Base-by-base conservation (phyloP, 2,797 vertebrate genomes). In the Hoplostethus atlanticus region DNA sequence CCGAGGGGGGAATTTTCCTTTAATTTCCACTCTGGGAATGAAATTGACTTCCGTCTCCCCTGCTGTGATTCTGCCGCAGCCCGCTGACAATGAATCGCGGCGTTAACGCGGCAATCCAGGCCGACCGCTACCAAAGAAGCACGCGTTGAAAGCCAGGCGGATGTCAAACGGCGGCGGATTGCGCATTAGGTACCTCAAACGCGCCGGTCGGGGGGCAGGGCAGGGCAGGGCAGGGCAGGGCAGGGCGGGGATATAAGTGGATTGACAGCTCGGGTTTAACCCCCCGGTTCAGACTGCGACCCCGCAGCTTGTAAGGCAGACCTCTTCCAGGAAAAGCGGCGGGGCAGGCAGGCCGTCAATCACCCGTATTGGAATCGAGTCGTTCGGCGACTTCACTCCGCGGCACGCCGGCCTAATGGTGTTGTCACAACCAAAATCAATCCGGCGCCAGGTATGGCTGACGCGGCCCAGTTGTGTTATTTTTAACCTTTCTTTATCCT, bases 391-490 rank as follows among this genome's bases (percentile, higher is more conserved):
- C 76, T 74, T 54, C 21, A 1, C 21, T 21, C 21, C n/a, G n/a
- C n/a, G n/a, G n/a, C n/a, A n/a, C 54, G 28, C 67, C 38, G 38
- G 5, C 38, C 38, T 40, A 40, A 31, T 40, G 21, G 5, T 38
- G 36, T 69, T 67, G 69, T 36, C 7, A 62, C 70, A 21, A 28
- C 1, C 11, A 0, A 63, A 70, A 76, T 79, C 70, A 73, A 78
- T 67, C 79, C 12, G 1, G 64, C n/a, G 11, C 40, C 47, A 44
- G 13, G 60, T 67, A 80, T 68, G n/a, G 17, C 68, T 65, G 77
- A 77, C 53, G 31, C 47, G 73, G 79, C 74, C 79, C 68, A 54
- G 82, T 77, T 79, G 68, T 71, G 34, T 34, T 34, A 5, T 34
- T 5, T 34, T 34, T 34, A 34, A 34, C 13, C 8, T 54, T 16